Evolutionary conservation across 2,797 vertebrate species (phyloP).

Genomic region (Vipera latastei): DNA sequence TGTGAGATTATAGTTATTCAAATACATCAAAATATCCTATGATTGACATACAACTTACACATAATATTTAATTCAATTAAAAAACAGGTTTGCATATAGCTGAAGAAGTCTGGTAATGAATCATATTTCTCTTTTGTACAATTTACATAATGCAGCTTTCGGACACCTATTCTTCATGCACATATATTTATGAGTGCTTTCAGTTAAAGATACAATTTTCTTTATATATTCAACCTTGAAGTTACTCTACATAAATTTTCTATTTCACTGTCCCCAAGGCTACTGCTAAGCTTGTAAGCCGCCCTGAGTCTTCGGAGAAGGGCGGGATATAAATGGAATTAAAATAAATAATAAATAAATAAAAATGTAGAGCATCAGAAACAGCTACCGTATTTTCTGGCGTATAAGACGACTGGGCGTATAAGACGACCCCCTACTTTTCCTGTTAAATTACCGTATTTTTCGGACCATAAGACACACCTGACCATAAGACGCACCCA

Average conservation of each 20-base stretch:
- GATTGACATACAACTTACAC: neutral
- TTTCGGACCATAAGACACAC: too few species aligned
- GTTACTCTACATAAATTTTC: neutral
- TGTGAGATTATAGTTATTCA: neutral
- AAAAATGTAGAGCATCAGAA: neutral
- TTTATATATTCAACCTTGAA: neutral
- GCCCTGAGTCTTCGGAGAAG: too few species aligned
- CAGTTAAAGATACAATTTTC: neutral
- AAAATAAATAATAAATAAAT: too few species aligned
- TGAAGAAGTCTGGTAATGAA: neutral
- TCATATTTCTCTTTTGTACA: neutral
- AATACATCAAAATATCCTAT: neutral
- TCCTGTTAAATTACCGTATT: too few species aligned
- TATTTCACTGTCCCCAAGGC: neutral
- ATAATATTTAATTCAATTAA: neutral
- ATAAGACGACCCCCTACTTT: too few species aligned
- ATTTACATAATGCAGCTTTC: neutral
- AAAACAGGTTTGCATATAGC: neutral
- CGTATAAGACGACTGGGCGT: too few species aligned
- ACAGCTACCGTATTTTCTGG: neutral
- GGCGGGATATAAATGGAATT: too few species aligned
- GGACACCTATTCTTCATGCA: neutral
- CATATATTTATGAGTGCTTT: neutral
- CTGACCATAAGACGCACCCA: too few species aligned
- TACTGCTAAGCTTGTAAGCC: too few species aligned